Conservation (phyloP, 2,888 invertebrate species). For the Erpobdella octoculata region DNA sequence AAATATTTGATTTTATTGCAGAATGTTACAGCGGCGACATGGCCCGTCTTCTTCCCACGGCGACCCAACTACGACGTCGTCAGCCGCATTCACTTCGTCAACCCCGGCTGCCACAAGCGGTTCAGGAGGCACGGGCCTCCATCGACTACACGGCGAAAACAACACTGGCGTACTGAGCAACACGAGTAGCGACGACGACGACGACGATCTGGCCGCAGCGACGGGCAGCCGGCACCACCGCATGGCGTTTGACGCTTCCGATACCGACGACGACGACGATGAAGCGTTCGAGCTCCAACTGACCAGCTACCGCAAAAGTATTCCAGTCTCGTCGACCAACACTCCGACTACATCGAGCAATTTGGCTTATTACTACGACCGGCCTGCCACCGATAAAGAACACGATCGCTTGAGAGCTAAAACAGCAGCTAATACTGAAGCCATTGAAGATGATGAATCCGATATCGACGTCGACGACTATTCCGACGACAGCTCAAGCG, state of each 20-base stretch:
- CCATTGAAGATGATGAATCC: no score
- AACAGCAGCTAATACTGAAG: not conserved
- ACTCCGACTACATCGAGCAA: not conserved
- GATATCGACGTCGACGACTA: slow-evolving; percentile 10
- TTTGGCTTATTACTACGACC: not conserved
- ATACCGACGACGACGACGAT: slow-evolving; percentile 20
- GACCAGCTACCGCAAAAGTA: not conserved
- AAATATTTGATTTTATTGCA: no score
- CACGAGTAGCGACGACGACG: not conserved
- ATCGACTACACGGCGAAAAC: not conserved
- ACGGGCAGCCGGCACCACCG: not conserved
- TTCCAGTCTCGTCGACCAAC: not conserved
- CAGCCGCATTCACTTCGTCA: not conserved
- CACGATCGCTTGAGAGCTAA: not conserved
- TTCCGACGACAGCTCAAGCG: not conserved
- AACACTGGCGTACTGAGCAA: not conserved
- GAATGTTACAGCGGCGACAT: not conserved
- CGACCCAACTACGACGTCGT: not conserved
- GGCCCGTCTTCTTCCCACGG: not conserved
- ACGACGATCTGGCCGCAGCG: not conserved
- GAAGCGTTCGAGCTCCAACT: slow-evolving; percentile 7
- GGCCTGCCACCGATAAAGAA: not conserved
- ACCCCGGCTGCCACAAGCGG: not conserved
- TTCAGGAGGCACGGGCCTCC: not conserved
- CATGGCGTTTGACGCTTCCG: not conserved